A percentile compares a stretch with the other conserved stretches of the same genome.
These are phyloP conservation scores for Monodelphis domestica DNA, from an alignment of 2,797 vertebrate genomes.

Conservation along the genomic window DNA sequence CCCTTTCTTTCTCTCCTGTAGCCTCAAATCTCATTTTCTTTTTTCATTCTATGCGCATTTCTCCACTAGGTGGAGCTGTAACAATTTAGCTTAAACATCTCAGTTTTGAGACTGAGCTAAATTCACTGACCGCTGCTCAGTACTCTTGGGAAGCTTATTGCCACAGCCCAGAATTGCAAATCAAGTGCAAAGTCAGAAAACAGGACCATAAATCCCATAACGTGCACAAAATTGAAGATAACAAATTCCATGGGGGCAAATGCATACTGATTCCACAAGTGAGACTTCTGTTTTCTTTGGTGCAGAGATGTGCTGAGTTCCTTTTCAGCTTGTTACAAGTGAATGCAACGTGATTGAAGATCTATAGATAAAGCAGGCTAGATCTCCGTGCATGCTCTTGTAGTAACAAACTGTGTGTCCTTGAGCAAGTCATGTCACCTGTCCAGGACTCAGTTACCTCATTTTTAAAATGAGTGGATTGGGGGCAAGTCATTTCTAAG, in stretches of 20 bases:
- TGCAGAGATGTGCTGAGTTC: conserved; percentile 31
- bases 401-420: background rate
- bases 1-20: background rate
- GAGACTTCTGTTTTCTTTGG: conserved; percentile 28
- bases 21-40: background rate
- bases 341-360: background rate
- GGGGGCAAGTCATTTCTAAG: background rate
- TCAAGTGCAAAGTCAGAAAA: conserved; percentile 71
- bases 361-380: background rate
- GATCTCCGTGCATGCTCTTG: background rate
- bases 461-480: background rate
- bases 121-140: conserved; percentile 75
- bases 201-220: conserved; percentile 74
- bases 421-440: background rate
- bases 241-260: conserved; percentile 75
- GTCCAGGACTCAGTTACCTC: background rate
- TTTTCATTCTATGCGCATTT: conserved; percentile 36
- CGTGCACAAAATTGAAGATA: conserved; percentile 69
- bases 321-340: conserved; percentile 8
- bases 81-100: conserved; percentile 75
- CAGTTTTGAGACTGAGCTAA: conserved; percentile 27
- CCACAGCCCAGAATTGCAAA: conserved; percentile 73
- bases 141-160: conserved; percentile 62
- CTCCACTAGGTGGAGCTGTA: conserved; percentile 80
- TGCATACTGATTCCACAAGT: conserved; percentile 62